Percentiles rank a stretch among this genome's conserved stretches.
These are phyloP conservation scores for Tapirus indicus DNA, from an alignment of 2,797 vertebrate species.

Conservation along the genomic window DNA sequence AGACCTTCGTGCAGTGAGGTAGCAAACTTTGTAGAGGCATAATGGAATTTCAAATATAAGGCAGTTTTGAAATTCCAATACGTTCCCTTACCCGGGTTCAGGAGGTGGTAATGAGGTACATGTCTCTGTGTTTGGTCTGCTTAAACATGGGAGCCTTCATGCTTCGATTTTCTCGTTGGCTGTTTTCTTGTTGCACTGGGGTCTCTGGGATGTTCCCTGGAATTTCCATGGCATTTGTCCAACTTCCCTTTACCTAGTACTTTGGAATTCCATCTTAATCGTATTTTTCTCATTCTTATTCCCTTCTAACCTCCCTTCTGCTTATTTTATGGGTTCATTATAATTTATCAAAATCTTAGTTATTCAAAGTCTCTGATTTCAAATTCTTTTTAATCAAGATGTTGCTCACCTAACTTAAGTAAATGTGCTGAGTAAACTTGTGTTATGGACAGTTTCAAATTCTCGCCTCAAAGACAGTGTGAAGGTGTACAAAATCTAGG, in stretches of 20 bases:
- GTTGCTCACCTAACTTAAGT: constrained; percentile 29
- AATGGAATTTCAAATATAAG: not conserved
- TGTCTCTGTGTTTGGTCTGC: not conserved
- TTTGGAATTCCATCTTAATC: constrained; percentile 49
- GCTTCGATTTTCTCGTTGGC: not conserved
- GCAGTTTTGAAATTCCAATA: not conserved
- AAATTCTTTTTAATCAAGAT: constrained; percentile 56
- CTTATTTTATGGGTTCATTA: constrained; percentile 59
- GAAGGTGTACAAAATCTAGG: not conserved
- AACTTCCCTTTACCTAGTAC: not conserved
- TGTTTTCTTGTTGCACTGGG: not conserved
- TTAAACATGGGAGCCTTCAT: fast-evolving
- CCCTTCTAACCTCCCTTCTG: constrained; percentile 43
- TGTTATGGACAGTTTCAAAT: not conserved
- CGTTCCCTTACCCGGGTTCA: not conserved
- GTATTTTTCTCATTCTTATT: constrained; percentile 49
- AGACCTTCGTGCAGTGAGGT: not conserved
- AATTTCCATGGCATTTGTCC: not conserved
- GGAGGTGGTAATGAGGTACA: too few relatives aligned
- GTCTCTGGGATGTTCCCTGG: not conserved
- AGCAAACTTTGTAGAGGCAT: not conserved
- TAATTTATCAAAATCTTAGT: constrained; percentile 52
- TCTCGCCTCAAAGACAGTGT: not conserved
- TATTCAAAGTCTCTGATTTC: constrained; percentile 65
- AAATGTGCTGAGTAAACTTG: not conserved